Evolutionary conservation across 2,888 invertebrate species (phyloP), one percentile per base, ranked within the genome.

Genomic region (Branchellion lobata): DNA sequence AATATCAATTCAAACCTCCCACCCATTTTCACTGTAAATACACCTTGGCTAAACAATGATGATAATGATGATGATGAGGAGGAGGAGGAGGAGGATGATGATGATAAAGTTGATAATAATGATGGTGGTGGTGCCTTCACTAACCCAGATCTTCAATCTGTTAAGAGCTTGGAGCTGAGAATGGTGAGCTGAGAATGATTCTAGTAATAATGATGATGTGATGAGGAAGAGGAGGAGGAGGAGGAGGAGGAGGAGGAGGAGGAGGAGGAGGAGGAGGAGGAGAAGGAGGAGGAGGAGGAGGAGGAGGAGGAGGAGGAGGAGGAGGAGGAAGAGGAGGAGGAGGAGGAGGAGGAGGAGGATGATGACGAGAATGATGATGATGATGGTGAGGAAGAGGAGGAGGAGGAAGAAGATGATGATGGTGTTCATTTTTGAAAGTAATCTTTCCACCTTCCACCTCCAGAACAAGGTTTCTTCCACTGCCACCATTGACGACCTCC

Each of bases 261-360:
- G 61, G 61, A 57, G n/a, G 61, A n/a, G n/a, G 61, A 57, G n/a
- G 61, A n/a, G n/a, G 61, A 57, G 61, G 61, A 57, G 31, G 79
- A 61, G 29, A 1, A 79, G 61, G n/a, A 18, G 61, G n/a, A 57
- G 8, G 61, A 57, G 14, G 61, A 57, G 61, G 61, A 18, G 61
- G n/a, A 57, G 8, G 61, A 57, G 14, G 61, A 57, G 24, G 24
- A 5, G 61, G n/a, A 57, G 8, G 61, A 57, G 14, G 61, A 57
- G 61, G 61, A 18, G 61, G n/a, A 57, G 8, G 61, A 57, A 3
- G 61, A 57, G 24, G 24, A 5, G 61, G n/a, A n/a, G n/a, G n/a
- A n/a, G n/a, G n/a, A n/a, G n/a, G n/a, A n/a, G n/a, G n/a, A n/a
- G n/a, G n/a, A n/a, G n/a, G n/a, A n/a, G n/a, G n/a, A n/a, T n/a